Evolutionary conservation across 2,113 vertebrate genomes (phyloP).

Genomic region (Camelus bactrianus): DNA sequence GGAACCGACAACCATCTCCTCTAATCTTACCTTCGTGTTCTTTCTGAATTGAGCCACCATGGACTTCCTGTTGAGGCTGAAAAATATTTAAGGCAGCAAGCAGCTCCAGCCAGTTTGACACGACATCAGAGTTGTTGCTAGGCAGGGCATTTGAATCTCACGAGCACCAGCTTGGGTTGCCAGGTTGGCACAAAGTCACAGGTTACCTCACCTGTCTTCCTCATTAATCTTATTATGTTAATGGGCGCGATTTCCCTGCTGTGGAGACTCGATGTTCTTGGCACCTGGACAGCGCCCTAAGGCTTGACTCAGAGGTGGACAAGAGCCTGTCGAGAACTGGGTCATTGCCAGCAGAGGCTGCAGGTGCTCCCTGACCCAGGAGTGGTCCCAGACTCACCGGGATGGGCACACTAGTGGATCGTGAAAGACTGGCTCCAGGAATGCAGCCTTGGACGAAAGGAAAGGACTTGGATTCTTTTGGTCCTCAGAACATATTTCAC

Average conservation of each 20-base stretch:
- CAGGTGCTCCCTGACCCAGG: not conserved
- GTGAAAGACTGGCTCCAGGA: not conserved
- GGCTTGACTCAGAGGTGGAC: conserved; percentile 77
- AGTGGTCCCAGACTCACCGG: not conserved
- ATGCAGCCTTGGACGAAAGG: not conserved
- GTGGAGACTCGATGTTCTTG: conserved; percentile 84
- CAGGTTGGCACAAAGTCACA: conserved; percentile 55
- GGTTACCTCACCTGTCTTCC: conserved; percentile 78
- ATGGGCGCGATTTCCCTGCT: conserved; percentile 49
- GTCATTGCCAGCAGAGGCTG: not conserved
- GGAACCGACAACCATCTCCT: conserved; percentile 37
- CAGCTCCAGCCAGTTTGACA: conserved; percentile 21
- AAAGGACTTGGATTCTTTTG: not conserved
- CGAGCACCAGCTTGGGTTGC: not conserved
- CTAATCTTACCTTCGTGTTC: conserved; percentile 55
- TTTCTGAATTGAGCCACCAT: not conserved
- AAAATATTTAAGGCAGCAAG: conserved; percentile 36
- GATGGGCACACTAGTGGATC: not conserved
- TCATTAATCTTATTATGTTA: conserved; percentile 74
- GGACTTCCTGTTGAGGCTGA: conserved; percentile 55
- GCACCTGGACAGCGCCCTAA: conserved; percentile 74
- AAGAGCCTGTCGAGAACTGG: conserved; percentile 59
- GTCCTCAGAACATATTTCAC: not conserved
- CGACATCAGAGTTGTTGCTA: not conserved
- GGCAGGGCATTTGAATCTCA: conserved; percentile 38